Percentiles rank a stretch among this genome's conserved stretches.
Conservation (phyloP, 2,888 invertebrate genomes). For the Drosophila antonietae region DNA sequence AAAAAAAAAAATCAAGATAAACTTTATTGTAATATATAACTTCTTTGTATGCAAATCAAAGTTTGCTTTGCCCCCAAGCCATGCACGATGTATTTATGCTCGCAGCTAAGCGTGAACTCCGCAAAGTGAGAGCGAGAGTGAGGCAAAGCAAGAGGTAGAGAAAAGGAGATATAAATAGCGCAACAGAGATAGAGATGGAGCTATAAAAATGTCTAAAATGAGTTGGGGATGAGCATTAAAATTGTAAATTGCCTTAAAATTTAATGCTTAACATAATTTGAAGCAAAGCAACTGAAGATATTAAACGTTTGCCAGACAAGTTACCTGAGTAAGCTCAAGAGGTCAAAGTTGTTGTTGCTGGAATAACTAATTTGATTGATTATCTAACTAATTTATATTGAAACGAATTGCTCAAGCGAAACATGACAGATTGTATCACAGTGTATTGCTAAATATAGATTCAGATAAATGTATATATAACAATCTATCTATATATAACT, state of each 20-base stretch:
- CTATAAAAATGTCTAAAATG: neutral
- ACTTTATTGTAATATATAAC: neutral
- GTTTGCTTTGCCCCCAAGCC: neutral
- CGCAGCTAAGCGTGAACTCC: neutral
- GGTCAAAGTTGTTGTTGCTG: neutral
- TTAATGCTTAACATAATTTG: neutral
- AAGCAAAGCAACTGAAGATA: neutral
- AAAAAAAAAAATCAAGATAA: neutral
- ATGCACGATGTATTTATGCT: neutral
- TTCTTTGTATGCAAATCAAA: neutral
- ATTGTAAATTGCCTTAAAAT: slow-evolving; percentile 1
- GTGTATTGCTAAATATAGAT: neutral
- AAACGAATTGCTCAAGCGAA: neutral
- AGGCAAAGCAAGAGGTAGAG: neutral
- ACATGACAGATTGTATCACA: neutral
- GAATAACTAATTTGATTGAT: neutral
- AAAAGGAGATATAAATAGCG: neutral
- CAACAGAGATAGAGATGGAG: neutral
- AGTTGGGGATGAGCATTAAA: slow-evolving; percentile 2
- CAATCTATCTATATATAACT: neutral
- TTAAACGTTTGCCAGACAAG: neutral
- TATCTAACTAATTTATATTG: neutral
- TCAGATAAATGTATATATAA: neutral
- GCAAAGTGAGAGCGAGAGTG: neutral
- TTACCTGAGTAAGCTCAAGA: neutral